Percentiles rank a stretch among this genome's conserved stretches.
Evolutionary conservation across 2,113 vertebrate species (phyloP).

Genomic region (Lucifuga dentata): DNA sequence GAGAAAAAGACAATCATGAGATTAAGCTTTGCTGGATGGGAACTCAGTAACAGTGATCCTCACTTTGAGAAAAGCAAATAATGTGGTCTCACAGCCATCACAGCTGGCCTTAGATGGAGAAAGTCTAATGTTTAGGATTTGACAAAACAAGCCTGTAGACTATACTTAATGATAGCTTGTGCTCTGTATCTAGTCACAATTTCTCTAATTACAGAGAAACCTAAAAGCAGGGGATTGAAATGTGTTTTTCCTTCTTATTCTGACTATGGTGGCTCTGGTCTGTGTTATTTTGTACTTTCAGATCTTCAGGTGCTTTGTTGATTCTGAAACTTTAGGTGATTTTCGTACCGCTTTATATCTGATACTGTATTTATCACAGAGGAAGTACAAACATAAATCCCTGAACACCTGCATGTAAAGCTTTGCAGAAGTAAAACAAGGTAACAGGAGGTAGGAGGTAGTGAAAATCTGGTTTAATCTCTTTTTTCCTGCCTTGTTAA

Average conservation of each 20-base stretch:
- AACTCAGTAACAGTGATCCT: constrained; percentile 1
- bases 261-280: not conserved
- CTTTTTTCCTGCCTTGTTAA: not conserved
- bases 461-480: rapidly evolving
- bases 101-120: constrained; percentile 5
- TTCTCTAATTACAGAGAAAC: not conserved
- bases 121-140: constrained; percentile 21
- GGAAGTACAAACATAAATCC: constrained; percentile 7
- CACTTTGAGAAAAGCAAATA: constrained; percentile 46
- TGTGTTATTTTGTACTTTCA: constrained; percentile 2
- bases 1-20: constrained; percentile 25
- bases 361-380: not conserved
- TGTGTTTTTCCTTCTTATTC: constrained; percentile 21
- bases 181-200: not conserved
- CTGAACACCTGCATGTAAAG: constrained; percentile 9
- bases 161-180: constrained; percentile 40
- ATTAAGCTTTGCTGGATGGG: constrained; percentile 36
- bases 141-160: constrained; percentile 12
- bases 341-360: not conserved
- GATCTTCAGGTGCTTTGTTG: not conserved
- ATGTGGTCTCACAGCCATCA: constrained; percentile 7
- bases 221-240: constrained; percentile 4
- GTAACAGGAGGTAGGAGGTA: not conserved
- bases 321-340: constrained; percentile 10
- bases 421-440: not conserved